Percentiles rank a stretch among this genome's conserved stretches.
These are phyloP conservation scores for Macrosiphum euphorbiae DNA, from an alignment of 2,888 invertebrate species.

Conservation along the genomic window DNA sequence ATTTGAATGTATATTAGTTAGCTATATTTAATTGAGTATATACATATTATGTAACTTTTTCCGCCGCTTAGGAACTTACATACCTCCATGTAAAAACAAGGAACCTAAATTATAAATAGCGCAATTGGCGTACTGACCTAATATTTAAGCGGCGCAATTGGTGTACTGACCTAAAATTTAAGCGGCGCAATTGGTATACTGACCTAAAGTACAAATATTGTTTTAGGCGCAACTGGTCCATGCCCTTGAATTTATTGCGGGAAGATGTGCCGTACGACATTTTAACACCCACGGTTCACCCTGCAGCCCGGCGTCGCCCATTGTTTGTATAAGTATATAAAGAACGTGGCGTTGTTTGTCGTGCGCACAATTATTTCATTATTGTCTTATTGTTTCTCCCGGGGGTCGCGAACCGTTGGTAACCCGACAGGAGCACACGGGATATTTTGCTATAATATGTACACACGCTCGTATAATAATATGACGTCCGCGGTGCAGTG, in stretches of 20 bases:
- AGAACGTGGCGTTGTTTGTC: constrained; percentile 20
- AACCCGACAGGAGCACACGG: constrained; percentile 21
- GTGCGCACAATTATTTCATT: constrained; percentile 57
- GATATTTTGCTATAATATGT: constrained; percentile 4
- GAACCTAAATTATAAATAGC: no score
- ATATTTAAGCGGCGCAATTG: no score
- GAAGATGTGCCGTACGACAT: constrained; percentile 53
- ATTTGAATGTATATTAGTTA: no score
- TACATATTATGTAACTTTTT: no score
- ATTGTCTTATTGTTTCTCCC: constrained; percentile 53
- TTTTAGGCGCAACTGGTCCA: no score
- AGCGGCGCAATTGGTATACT: no score
- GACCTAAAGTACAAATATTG: no score
- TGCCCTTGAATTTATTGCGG: constrained; percentile 48
- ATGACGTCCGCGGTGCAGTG: neutral
- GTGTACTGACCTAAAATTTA: no score
- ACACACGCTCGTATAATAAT: neutral
- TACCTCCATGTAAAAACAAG: no score
- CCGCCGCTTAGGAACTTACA: no score
- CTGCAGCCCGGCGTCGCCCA: neutral
- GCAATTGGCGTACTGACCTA: no score
- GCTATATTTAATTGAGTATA: no score
- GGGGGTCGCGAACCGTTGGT: constrained; percentile 47
- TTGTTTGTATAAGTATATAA: constrained; percentile 17
- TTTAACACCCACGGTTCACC: constrained; percentile 45